Evolutionary conservation across 2,797 vertebrate species (phyloP), one percentile per base, ranked within the genome.

Genomic region (Eulemur albifrons): DNA sequence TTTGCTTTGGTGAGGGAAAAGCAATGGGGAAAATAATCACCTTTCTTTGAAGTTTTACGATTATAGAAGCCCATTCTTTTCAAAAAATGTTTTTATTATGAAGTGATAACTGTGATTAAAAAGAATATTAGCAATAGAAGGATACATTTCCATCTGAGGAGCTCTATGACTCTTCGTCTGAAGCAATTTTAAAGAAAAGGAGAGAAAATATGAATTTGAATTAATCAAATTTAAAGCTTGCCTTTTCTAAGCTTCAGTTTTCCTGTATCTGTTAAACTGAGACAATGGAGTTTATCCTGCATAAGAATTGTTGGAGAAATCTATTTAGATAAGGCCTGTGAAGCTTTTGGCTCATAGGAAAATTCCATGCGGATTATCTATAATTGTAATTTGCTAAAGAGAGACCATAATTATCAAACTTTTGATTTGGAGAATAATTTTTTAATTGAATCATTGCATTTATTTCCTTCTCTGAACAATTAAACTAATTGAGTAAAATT

Each of bases 1-100:
- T 94, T 95, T 82, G 9, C 81, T 67, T 70, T 32, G 6, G 6
- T 30, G 40, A 63, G 8, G 2, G 85, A 84, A 1, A 81, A 80
- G 48, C 45, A 83, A 25, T 3, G 6, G 23, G 50, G 69, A 79
- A 86, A 86, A 93, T 27, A 52, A 79, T 65, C 32, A 48, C 35
- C 50, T 48, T 92, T 84, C 38, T 85, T 80, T 52, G 1, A 96
- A 91, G n/a, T 40, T 88, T 76, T 43, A 17, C 25, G 75, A 57
- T 73, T 61, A 70, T 0, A 93, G 63, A 27, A 80, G 21, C 14
- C 61, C 80, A 84, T 94, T 92, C 25, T 94, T 90, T 96, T 84
- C 8, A 83, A 93, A 85, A 84, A 69, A 67, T 76, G 20, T 69
- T 95, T 40, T 73, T 85, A 77, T 20, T 54, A 32, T 35, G 61